Base-by-base conservation (phyloP, 2,797 vertebrate genomes). In the Peromyscus aztecus region DNA sequence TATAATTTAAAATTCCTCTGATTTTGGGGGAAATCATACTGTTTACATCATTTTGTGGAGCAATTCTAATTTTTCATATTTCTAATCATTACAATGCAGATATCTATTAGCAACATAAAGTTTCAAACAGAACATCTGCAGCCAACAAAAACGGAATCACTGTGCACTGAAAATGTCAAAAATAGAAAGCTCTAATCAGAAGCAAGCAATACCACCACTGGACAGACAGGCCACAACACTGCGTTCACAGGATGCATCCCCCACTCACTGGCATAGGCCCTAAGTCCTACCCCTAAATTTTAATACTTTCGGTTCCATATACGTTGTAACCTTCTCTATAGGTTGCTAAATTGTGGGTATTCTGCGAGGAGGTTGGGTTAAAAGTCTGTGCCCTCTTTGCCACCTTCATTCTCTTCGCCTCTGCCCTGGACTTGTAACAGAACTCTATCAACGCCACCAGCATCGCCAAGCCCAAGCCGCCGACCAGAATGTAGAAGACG, bases 321-420 rank as follows among this genome's bases (percentile, higher is more conserved):
- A 99, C 99, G 99, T 99, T 99, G 99, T 99, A 99, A 99, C 99
- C 99, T 99, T 99, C 99, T 99, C 99, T 99, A 99, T 99, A 99
- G 98, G 99, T 99, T 99, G 99, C 99, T 99, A 99, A 99, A 99
- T 99, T 99, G 99, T 99, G 99, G 99, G 99, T 99, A 99, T 99
- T 99, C 99, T 99, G 99, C 99, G 99, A 99, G 98, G 99, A 99
- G 99, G 99, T 99, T 99, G 99, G 99, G 98, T 99, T 99, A 99
- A 99, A 99, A 99, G 99, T 99, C 99, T 99, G 99, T 99, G 99
- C 99, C 98, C 99, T 99, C 98, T 99, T 99, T 99, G 99, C 99
- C 99, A 99, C 99, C 99, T 99, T 99, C 99, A 99, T 99, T 99
- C 99, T 99, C 99, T 99, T 99, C 99, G 99, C 99, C 99, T 99